phyloP scores from a whole-genome alignment of 2,113 vertebrate species.

The Aix galericulata region DNA sequence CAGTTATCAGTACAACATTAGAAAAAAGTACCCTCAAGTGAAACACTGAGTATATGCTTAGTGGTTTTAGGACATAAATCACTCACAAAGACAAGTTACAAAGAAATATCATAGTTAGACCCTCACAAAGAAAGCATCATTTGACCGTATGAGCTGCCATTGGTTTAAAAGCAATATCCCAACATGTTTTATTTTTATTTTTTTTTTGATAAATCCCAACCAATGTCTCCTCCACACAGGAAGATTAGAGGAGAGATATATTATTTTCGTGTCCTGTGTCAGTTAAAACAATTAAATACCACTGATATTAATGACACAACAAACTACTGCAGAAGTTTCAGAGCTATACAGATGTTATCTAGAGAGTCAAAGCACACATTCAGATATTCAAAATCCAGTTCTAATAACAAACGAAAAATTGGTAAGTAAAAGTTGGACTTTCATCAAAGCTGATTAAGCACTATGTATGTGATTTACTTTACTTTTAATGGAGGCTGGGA shows the following conservation, averaged over 20 bases:
- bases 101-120: not conserved
- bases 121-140: not conserved
- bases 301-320: not conserved
- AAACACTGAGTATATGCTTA: not conserved
- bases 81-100: not conserved
- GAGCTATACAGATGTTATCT: not conserved
- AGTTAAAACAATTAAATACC: not conserved
- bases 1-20: conserved; percentile 14
- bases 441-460: not conserved
- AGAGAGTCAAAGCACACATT: not conserved
- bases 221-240: not conserved
- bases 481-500: not conserved
- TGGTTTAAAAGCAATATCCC: not conserved
- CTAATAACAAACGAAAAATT: not conserved
- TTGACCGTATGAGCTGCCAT: not conserved
- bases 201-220: not conserved
- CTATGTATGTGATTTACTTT: not conserved
- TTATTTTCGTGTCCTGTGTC: not conserved
- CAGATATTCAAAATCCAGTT: conserved; percentile 22
- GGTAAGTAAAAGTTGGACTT: not conserved
- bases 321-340: not conserved
- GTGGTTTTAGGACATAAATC: not conserved
- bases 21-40: not conserved
- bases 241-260: not conserved
- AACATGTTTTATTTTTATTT: not conserved